Conservation (phyloP, 2,113 vertebrate genomes). For the Callaeas wilsoni region DNA sequence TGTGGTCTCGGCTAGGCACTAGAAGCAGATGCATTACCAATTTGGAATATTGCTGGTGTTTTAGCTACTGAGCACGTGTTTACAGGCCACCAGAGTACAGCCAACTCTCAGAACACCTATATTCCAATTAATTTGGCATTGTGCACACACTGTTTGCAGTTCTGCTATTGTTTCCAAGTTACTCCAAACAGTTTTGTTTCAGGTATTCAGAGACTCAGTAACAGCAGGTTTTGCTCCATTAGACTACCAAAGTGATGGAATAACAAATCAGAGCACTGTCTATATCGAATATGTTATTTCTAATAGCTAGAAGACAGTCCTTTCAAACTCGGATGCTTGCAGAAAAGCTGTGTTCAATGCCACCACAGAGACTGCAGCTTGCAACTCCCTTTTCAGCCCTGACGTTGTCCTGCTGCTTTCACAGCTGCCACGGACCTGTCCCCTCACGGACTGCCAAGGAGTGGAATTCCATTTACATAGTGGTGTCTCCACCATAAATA, state of each 20-base stretch:
- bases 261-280: slow-evolving; percentile 32
- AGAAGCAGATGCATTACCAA: slow-evolving; percentile 30
- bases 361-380: background rate
- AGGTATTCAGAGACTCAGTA: slow-evolving; percentile 37
- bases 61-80: slow-evolving; percentile 47
- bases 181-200: slow-evolving; percentile 38
- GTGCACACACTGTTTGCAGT: background rate
- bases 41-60: slow-evolving; percentile 33
- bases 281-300: background rate
- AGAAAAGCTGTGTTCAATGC: background rate
- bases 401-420: background rate
- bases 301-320: background rate
- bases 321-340: background rate
- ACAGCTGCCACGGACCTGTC: background rate
- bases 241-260: slow-evolving; percentile 51
- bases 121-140: slow-evolving; percentile 60
- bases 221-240: slow-evolving; percentile 57
- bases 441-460: background rate
- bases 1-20: background rate
- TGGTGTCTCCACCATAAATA: background rate
- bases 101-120: slow-evolving; percentile 31
- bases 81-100: slow-evolving; percentile 16
- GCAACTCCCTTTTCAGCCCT: background rate
- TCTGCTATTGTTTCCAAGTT: slow-evolving; percentile 23
- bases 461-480: background rate